Conservation (phyloP, 2,797 vertebrate genomes). For the Dendrocincla tyrannina region DNA sequence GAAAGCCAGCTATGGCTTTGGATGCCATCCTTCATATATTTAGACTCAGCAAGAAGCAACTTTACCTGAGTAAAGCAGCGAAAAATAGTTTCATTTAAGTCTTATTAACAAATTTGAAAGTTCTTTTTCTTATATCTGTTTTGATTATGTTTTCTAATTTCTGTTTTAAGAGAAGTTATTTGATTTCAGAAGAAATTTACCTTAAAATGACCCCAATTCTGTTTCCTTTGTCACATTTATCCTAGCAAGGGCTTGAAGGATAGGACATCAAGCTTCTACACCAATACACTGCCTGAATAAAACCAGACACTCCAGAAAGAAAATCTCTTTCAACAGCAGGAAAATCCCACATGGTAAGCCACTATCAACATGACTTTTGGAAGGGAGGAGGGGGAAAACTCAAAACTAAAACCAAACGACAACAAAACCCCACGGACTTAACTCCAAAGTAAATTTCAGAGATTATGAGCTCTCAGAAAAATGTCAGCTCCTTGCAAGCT, state of each 20-base stretch:
- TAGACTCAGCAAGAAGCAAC: background rate
- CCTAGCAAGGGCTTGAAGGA: background rate
- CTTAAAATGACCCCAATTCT: background rate
- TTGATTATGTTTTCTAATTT: background rate
- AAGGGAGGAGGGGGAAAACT: rapidly evolving
- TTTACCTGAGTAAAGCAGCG: background rate
- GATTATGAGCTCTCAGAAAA: background rate
- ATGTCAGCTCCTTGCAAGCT: too few relatives aligned
- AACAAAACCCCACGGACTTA: background rate
- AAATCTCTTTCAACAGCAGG: background rate
- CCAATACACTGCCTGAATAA: background rate
- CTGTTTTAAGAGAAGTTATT: background rate
- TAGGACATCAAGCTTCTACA: background rate
- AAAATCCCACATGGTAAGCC: background rate
- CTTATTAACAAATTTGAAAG: background rate
- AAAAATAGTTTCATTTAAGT: background rate
- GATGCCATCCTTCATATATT: background rate
- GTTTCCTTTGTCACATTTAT: background rate
- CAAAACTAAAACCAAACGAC: background rate
- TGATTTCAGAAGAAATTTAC: background rate
- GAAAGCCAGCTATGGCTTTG: background rate
- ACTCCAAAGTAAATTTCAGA: background rate
- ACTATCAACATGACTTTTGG: background rate
- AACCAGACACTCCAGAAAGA: background rate
- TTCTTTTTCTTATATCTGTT: background rate